A percentile compares a stretch with the other conserved stretches of the same genome.
Evolutionary conservation across 2,888 invertebrate species (phyloP).

Genomic region (Stramonita haemastoma): DNA sequence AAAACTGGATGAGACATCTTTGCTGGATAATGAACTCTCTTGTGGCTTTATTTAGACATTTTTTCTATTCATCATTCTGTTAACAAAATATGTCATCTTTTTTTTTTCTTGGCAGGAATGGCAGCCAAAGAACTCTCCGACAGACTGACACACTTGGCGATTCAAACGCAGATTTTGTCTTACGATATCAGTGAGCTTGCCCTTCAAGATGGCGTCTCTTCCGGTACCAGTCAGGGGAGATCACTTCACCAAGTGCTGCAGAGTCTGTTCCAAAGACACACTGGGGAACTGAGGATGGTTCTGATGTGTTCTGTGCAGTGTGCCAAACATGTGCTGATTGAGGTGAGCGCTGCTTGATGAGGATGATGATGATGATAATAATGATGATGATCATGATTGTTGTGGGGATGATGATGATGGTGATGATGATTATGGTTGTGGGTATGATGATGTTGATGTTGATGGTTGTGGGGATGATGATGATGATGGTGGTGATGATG

Average conservation of each 20-base stretch:
- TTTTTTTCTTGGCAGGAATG: background rate
- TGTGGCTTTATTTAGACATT: too few species aligned
- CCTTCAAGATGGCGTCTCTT: background rate
- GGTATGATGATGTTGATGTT: background rate
- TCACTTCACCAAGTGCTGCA: background rate
- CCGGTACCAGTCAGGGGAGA: constrained; percentile 21
- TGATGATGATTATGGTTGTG: background rate
- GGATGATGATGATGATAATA: background rate
- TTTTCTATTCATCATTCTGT: too few species aligned
- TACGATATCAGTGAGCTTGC: background rate
- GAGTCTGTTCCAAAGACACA: background rate
- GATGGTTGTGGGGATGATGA: background rate
- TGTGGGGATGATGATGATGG: background rate
- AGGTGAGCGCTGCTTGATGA: background rate
- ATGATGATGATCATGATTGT: background rate
- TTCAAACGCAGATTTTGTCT: background rate
- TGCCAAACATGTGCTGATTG: constrained; percentile 7
- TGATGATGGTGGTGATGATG: background rate
- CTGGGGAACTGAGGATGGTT: constrained; percentile 27
- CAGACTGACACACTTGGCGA: background rate
- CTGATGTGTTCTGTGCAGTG: constrained; percentile 27
- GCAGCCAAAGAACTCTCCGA: background rate
- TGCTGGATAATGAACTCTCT: too few species aligned
- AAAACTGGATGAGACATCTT: too few species aligned
- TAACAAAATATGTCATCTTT: too few species aligned